A percentile compares a stretch with the other conserved stretches of the same genome.
phyloP scores from a whole-genome alignment of 2,113 vertebrate species.

The Copsychus sechellarum region DNA sequence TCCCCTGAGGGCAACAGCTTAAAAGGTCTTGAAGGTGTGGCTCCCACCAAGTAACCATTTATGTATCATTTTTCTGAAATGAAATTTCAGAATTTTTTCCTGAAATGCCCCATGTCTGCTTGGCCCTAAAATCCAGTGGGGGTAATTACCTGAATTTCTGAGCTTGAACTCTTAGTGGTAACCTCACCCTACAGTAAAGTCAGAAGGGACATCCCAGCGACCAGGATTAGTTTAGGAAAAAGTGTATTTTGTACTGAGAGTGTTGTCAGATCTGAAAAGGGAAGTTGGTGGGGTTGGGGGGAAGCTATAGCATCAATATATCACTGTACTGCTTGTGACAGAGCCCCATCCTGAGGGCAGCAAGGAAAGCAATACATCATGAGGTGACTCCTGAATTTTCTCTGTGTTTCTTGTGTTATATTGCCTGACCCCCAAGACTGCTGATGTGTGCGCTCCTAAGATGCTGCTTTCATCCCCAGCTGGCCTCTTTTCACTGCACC shows the following conservation, averaged over 20 bases:
- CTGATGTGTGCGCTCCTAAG: constrained; percentile 22
- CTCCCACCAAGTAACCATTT: background rate
- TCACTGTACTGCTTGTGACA: background rate
- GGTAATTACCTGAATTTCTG: background rate
- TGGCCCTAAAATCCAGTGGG: background rate
- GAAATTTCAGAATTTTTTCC: background rate
- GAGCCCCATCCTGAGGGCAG: background rate
- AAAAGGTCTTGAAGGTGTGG: background rate
- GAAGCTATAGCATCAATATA: background rate
- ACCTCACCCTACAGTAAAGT: background rate
- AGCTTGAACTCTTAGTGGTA: background rate
- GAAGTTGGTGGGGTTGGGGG: background rate
- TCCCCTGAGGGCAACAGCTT: background rate
- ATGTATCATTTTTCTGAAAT: background rate
- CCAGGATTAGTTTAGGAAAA: background rate
- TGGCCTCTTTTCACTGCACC: background rate
- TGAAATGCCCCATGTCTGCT: background rate
- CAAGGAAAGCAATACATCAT: constrained; percentile 3
- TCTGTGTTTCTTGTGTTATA: constrained; percentile 31
- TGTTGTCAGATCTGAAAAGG: background rate
- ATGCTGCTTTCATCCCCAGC: background rate
- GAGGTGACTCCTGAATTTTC: constrained; percentile 38
- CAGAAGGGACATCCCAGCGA: background rate
- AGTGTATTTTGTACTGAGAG: background rate
- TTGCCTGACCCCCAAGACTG: constrained; percentile 46